Percentiles rank a stretch among this genome's conserved stretches.
These are phyloP conservation scores for Origma solitaria DNA, from an alignment of 2,113 vertebrate genomes.

Conservation along the genomic window DNA sequence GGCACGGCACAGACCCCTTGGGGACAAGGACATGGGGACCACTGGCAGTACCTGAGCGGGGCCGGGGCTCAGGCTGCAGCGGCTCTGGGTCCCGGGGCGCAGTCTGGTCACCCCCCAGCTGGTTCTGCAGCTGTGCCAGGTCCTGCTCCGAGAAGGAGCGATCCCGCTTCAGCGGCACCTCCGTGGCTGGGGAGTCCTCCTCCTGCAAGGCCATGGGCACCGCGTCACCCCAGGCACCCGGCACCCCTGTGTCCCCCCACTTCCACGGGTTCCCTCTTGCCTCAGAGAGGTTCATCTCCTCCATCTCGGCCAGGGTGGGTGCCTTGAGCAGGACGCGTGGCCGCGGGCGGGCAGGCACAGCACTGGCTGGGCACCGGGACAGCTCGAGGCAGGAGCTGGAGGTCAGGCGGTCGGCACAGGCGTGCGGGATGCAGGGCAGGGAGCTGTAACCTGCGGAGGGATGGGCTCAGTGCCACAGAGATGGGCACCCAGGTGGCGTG, in stretches of 20 bases:
- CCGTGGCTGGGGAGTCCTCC: slow-evolving; percentile 82
- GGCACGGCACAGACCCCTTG: neutral
- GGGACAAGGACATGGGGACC: neutral
- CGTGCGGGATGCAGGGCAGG: slow-evolving; percentile 85
- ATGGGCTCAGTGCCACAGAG: accelerated
- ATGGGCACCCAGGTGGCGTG: accelerated
- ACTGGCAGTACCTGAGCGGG: slow-evolving; percentile 64
- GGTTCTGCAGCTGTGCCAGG: slow-evolving; percentile 80
- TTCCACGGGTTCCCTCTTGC: slow-evolving; percentile 32
- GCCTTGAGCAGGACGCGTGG: slow-evolving; percentile 89
- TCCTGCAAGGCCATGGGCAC: slow-evolving; percentile 69
- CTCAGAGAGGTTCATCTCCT: slow-evolving; percentile 93
- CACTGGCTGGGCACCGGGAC: slow-evolving; percentile 55
- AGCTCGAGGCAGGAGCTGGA: slow-evolving; percentile 92
- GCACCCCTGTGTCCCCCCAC: neutral
- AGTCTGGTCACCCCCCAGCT: slow-evolving; percentile 55
- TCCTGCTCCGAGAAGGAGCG: slow-evolving; percentile 95
- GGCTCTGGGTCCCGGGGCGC: neutral
- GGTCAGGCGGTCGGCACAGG: slow-evolving; percentile 74
- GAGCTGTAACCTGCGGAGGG: slow-evolving; percentile 80
- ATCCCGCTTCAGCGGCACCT: slow-evolving; percentile 81
- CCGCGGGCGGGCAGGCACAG: slow-evolving; percentile 14
- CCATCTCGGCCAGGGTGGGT: slow-evolving; percentile 93
- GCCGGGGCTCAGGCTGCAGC: slow-evolving; percentile 59
- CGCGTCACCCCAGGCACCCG: accelerated